Conservation (phyloP, 2,113 vertebrate species). For the Seriola quinqueradiata region DNA sequence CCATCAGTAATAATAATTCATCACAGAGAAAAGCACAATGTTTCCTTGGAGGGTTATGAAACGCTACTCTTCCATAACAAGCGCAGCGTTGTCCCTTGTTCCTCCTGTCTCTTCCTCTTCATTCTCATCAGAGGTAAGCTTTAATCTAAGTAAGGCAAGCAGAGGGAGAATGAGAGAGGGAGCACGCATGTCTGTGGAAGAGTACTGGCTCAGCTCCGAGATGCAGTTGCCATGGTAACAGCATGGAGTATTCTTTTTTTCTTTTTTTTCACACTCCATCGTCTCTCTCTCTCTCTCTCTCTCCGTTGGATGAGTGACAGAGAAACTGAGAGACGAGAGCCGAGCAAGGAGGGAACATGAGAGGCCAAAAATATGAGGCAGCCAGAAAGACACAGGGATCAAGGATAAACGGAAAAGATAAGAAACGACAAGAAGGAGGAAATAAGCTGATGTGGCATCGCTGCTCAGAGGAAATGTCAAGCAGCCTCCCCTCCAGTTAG, state of each 20-base stretch:
- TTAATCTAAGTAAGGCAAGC: constrained; percentile 66
- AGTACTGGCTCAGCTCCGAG: constrained; percentile 71
- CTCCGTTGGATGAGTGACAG: constrained; percentile 43
- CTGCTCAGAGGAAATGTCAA: constrained; percentile 55
- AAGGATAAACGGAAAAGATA: constrained; percentile 47
- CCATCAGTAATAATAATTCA: constrained; percentile 66
- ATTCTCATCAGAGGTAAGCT: constrained; percentile 65
- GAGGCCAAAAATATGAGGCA: constrained; percentile 33
- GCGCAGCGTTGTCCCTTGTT: constrained; percentile 36
- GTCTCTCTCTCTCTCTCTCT: constrained; percentile 44
- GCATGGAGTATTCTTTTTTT: constrained; percentile 65
- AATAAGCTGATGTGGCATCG: constrained; percentile 38
- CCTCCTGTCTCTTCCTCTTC: constrained; percentile 42
- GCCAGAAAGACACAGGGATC: constrained; percentile 27
- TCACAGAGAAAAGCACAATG: constrained; percentile 49
- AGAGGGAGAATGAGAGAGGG: constrained; percentile 47
- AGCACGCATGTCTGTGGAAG: constrained; percentile 58
- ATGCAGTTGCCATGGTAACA: constrained; percentile 86
- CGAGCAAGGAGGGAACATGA: constrained; percentile 43
- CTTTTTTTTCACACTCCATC: constrained; percentile 29
- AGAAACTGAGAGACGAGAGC: constrained; percentile 31
- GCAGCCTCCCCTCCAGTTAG: constrained; percentile 31
- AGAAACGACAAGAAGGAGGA: constrained; percentile 50
- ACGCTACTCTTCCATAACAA: constrained; percentile 48
- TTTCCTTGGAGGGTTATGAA: constrained; percentile 54